Percentiles rank a stretch among this genome's conserved stretches.
Conservation (phyloP, 2,797 vertebrate species). For the Chelon labrosus region DNA sequence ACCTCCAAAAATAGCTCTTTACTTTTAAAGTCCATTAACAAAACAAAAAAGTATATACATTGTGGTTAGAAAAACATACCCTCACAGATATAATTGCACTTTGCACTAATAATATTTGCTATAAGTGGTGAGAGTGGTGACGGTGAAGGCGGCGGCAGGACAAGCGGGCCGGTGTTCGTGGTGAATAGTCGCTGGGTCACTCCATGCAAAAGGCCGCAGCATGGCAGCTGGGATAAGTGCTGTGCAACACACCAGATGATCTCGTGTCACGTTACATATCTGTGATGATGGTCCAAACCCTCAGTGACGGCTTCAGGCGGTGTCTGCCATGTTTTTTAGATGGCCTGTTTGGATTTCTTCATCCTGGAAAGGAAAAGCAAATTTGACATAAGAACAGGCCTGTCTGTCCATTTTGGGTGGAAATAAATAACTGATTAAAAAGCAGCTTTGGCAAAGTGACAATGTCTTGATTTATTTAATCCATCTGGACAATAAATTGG, state of each 20-base stretch:
- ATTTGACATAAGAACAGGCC: background rate
- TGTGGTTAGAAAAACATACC: conserved; percentile 77
- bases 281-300: conserved; percentile 57
- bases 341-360: conserved; percentile 78
- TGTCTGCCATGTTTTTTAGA: conserved; percentile 60
- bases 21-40: conserved; percentile 68
- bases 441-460: background rate
- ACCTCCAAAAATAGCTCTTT: conserved; percentile 80
- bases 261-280: conserved; percentile 66
- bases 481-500: conserved; percentile 11
- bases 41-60: conserved; percentile 79
- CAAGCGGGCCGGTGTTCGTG: conserved; percentile 47
- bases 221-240: conserved; percentile 82
- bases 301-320: conserved; percentile 49
- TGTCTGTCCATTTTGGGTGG: background rate
- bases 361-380: conserved; percentile 73
- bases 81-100: conserved; percentile 80
- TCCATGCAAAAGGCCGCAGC: conserved; percentile 63
- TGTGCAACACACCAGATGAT: conserved; percentile 81
- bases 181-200: conserved; percentile 51
- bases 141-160: conserved; percentile 24
- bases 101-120: conserved; percentile 61
- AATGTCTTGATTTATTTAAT: background rate
- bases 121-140: conserved; percentile 45
- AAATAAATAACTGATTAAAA: background rate